Evolutionary conservation across 64 coral and sea anemone genomes (phyloP), one percentile per base, ranked within the genome.

Genomic region (Stylophora pistillata): DNA sequence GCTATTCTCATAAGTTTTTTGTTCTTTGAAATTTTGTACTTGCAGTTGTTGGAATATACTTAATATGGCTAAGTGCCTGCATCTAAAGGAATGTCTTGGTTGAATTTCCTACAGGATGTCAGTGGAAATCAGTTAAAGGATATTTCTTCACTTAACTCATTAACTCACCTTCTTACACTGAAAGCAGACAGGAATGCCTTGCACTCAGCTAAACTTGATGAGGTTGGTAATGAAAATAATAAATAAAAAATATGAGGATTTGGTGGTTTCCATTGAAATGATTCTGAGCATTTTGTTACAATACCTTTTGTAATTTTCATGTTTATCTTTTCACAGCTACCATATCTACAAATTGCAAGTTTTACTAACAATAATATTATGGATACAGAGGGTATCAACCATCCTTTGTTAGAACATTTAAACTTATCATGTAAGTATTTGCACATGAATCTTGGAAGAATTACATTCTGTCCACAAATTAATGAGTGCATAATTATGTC

Each of bases 261-360:
- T 47, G 37, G 3, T 3, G 37, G 37, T 47, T 47, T 47, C 37
- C 37, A 47, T 47, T 47, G 3, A 47, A 7, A 47, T 47, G 37
- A 47, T 7, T 47, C 37, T 4, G 7, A 47, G 37, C 37, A 47
- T 47, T 47, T 47, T 3, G 7, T 47, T 0, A 4, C 3, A 4
- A 7, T 0, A 47, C 3, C 3, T 7, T 47, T 3, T 47, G 7
- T 47, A 47, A 47, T 18, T 17, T 32, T 20, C 15, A 71, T 18
- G 55, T 79, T 17, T 76, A 85, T 81, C 16, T 77, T 27, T 47
- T 74, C 77, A 29, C 77, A 99, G 97, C 60, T 99, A 3, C 97
- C 97, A 55, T 99, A 99, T 83, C 79, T 99, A 58, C 97, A 99
- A 69, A 92, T 99, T 88, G 97, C 97, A 78, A 99, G 93, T 63